These are phyloP conservation scores for Calameuta idolon DNA, from an alignment of 2,888 invertebrate genomes.

Conservation along the genomic window DNA sequence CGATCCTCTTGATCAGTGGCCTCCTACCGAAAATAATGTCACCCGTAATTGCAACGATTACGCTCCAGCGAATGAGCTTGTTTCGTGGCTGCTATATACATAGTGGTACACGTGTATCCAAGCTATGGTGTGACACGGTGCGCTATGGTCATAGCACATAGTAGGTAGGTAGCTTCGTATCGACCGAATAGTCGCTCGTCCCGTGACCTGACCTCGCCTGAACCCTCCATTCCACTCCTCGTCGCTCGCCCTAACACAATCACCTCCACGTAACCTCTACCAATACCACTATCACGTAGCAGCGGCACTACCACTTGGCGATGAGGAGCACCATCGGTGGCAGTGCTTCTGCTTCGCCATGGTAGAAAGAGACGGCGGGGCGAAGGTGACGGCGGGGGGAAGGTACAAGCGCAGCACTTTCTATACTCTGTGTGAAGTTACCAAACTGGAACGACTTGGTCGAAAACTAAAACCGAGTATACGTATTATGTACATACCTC, in stretches of 20 bases:
- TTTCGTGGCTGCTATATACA: conserved; percentile 3
- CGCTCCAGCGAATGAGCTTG: neutral
- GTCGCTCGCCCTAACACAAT: conserved; percentile 54
- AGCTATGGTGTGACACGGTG: conserved; percentile 2
- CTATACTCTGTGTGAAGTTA: neutral
- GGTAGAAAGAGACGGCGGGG: neutral
- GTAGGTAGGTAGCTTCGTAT: conserved; percentile 7
- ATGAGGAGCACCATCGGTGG: neutral
- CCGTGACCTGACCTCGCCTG: conserved; percentile 67
- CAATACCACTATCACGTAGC: neutral
- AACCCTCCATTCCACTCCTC: conserved; percentile 57
- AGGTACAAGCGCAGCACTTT: neutral
- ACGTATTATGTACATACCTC: too few species aligned
- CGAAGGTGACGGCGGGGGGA: neutral
- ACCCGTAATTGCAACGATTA: conserved; percentile 23
- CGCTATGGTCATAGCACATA: neutral
- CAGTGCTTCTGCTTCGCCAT: neutral
- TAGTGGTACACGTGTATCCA: conserved; percentile 11
- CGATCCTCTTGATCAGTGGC: neutral
- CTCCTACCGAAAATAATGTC: conserved; percentile 17
- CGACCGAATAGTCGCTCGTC: conserved; percentile 41
- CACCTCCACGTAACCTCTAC: conserved; percentile 45
- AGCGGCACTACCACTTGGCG: neutral
- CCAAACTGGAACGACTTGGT: neutral
- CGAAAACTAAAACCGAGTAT: neutral